Percentiles rank a stretch among this genome's conserved stretches.
Conservation (phyloP, 1,140 invertebrate genomes). For the Drosophila ficusphila region DNA sequence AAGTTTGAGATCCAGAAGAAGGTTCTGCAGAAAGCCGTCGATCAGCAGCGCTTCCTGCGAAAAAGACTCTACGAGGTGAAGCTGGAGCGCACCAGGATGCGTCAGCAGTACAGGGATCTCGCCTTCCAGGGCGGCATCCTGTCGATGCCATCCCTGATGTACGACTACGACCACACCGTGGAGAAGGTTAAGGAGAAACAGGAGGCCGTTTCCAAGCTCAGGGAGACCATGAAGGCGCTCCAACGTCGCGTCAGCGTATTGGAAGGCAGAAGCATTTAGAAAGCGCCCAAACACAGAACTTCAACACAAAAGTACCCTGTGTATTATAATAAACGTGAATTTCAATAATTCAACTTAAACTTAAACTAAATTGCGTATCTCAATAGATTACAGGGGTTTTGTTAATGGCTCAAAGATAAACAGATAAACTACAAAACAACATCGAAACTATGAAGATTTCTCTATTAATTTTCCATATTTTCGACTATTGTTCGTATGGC, state of each 20-base stretch:
- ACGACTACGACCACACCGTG: constrained; percentile 66
- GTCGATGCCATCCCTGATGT: constrained; percentile 61
- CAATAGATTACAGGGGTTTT: no score
- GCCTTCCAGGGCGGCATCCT: constrained; percentile 60
- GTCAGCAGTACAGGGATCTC: constrained; percentile 37
- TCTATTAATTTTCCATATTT: no score
- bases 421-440: no score
- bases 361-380: no score
- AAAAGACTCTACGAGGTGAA: constrained; percentile 15
- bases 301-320: background rate
- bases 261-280: constrained; percentile 7
- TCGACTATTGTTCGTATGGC: no score
- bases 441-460: no score
- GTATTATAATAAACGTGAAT: no score
- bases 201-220: constrained; percentile 8
- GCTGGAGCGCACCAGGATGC: constrained; percentile 17
- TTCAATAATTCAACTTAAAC: no score
- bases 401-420: no score
- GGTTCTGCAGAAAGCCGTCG: accelerated
- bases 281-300: background rate
- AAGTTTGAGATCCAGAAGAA: background rate
- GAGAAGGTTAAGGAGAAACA: constrained; percentile 11
- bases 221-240: constrained; percentile 24
- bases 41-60: constrained; percentile 4
- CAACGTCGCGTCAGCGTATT: constrained; percentile 3